Evolutionary conservation across 2,113 vertebrate genomes (phyloP).

Genomic region (Morphnarchus princeps): DNA sequence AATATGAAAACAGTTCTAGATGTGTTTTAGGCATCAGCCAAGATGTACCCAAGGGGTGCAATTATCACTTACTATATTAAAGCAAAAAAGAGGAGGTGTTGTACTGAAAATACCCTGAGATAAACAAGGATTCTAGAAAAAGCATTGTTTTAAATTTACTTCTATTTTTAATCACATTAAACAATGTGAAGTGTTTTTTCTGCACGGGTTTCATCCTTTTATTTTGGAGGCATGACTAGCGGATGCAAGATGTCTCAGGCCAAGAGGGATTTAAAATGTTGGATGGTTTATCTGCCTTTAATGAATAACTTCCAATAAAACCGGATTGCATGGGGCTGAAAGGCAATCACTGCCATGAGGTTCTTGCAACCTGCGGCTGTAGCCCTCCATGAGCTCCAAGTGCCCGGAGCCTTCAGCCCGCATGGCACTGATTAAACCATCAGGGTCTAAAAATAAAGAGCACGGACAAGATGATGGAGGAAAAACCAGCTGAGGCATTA

Average conservation of each 20-base stretch:
- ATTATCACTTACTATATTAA: conserved; percentile 22
- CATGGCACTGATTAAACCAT: background rate
- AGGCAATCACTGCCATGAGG: background rate
- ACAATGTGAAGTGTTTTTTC: background rate
- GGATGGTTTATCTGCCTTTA: background rate
- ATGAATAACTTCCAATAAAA: background rate
- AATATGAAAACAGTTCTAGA: background rate
- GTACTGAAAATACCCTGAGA: background rate
- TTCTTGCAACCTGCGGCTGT: background rate
- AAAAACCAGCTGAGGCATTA: background rate
- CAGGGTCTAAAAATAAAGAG: conserved; percentile 14
- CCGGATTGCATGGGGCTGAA: background rate
- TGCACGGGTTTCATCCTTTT: background rate
- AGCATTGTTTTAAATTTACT: background rate
- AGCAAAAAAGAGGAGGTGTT: background rate
- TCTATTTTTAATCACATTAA: background rate
- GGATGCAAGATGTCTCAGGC: background rate
- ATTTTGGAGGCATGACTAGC: background rate
- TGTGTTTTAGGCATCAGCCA: background rate
- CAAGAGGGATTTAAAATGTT: background rate
- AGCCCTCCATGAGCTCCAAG: background rate
- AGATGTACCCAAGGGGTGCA: background rate
- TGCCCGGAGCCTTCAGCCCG: background rate
- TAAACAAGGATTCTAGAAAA: background rate
- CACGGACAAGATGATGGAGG: background rate